These are phyloP conservation scores for Liasis olivaceus DNA, from an alignment of 2,797 vertebrate species.

Conservation along the genomic window DNA sequence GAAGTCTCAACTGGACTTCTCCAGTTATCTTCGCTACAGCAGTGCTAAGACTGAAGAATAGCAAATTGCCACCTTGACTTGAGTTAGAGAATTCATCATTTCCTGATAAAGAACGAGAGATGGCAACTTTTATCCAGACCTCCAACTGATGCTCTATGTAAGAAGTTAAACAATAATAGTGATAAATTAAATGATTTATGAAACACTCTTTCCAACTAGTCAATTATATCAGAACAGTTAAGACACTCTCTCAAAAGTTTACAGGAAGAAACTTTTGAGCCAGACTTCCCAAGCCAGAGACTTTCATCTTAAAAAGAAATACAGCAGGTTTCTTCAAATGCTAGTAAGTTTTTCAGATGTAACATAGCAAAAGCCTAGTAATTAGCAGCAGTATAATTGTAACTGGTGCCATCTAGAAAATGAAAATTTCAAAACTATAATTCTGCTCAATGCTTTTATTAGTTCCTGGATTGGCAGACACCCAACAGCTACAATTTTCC, in stretches of 20 bases:
- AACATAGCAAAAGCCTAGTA: neutral
- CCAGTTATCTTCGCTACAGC: neutral
- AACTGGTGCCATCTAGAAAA: slow-evolving; percentile 4
- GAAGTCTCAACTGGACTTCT: neutral
- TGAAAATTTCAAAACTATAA: neutral
- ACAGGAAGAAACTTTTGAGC: neutral
- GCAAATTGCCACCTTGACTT: neutral
- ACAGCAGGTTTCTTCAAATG: neutral
- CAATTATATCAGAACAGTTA: neutral
- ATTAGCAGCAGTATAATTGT: slow-evolving; percentile 1
- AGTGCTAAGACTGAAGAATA: neutral
- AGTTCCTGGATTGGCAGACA: neutral
- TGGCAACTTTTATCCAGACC: neutral
- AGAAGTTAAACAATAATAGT: neutral
- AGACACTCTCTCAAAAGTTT: neutral
- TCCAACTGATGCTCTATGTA: neutral
- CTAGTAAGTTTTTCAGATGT: neutral
- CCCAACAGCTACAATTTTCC: neutral
- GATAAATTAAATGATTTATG: neutral
- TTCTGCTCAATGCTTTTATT: neutral
- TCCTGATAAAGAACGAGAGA: neutral
- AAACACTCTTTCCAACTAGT: neutral
- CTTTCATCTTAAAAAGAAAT: neutral
- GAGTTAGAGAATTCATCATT: neutral
- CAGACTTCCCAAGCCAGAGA: neutral